Conservation (phyloP, 2,797 vertebrate species). For the Pitangus sulphuratus region DNA sequence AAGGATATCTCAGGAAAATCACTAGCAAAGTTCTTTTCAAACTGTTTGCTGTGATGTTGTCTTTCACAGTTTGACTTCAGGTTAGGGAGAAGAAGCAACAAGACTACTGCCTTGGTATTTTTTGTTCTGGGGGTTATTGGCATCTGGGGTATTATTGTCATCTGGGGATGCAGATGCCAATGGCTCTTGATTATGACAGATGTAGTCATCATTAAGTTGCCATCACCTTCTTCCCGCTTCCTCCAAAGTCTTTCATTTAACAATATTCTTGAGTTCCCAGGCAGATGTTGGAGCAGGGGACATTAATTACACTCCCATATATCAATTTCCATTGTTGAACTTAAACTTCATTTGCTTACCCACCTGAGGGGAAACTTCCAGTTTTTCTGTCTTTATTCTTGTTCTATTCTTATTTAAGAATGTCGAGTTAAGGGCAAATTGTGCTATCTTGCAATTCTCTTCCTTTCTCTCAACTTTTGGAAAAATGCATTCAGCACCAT, state of each 20-base stretch:
- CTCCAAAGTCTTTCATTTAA: neutral
- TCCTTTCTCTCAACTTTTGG: neutral
- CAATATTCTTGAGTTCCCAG: neutral
- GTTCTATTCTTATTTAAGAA: neutral
- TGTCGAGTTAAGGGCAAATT: neutral
- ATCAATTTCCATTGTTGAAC: neutral
- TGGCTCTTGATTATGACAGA: neutral
- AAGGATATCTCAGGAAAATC: neutral
- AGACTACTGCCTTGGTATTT: neutral
- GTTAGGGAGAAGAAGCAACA: neutral
- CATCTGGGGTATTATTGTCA: too few relatives aligned
- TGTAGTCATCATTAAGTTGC: neutral
- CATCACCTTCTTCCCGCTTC: accelerated
- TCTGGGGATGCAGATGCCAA: neutral
- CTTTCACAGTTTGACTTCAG: neutral
- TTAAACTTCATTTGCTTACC: neutral
- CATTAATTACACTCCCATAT: neutral
- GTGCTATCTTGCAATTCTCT: neutral
- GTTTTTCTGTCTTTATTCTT: neutral
- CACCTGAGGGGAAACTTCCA: neutral
- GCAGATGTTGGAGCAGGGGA: neutral
- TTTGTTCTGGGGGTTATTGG: neutral
- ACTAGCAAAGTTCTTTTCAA: neutral
- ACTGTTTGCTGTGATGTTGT: neutral
- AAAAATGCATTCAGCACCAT: neutral